Conservation (phyloP, 1,140 invertebrate genomes). For the Zaprionus vittiger region DNA sequence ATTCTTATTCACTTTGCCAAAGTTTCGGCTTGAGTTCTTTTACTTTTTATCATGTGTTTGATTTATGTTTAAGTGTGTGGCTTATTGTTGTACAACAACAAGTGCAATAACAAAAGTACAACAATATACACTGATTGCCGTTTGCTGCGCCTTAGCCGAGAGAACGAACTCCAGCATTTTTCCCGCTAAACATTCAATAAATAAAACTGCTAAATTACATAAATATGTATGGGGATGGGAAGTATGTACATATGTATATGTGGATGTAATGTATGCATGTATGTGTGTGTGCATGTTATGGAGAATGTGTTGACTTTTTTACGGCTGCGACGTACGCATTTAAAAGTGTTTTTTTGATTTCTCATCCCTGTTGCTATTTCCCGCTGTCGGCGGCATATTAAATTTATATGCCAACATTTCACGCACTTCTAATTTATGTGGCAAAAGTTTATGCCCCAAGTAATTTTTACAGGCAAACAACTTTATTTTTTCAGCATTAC, state of each 20-base stretch:
- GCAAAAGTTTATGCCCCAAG: slow-evolving; percentile 72
- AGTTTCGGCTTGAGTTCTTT: slow-evolving; percentile 5
- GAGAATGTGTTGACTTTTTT: slow-evolving; percentile 77
- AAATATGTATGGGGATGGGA: slow-evolving; percentile 28
- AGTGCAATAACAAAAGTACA: slow-evolving; percentile 15
- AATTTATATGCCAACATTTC: slow-evolving; percentile 74
- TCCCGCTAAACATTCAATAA: slow-evolving; percentile 73
- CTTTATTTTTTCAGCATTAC: slow-evolving; percentile 69
- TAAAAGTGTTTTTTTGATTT: slow-evolving; percentile 71
- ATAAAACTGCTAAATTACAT: slow-evolving; percentile 73
- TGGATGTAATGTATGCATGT: not conserved
- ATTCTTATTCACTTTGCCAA: slow-evolving; percentile 1
- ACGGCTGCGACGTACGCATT: slow-evolving; percentile 74
- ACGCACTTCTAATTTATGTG: slow-evolving; percentile 77
- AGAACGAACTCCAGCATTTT: not conserved
- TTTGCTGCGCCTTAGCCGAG: slow-evolving; percentile 12
- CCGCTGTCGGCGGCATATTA: slow-evolving; percentile 65
- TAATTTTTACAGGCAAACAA: slow-evolving; percentile 59
- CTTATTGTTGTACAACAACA: slow-evolving; percentile 22
- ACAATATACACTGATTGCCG: slow-evolving; percentile 49
- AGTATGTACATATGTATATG: not conserved
- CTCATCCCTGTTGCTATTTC: slow-evolving; percentile 11
- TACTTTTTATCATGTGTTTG: slow-evolving; percentile 13
- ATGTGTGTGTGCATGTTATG: slow-evolving; percentile 23
- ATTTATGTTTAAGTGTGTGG: slow-evolving; percentile 50